phyloP scores from a whole-genome alignment of 2,888 invertebrate genomes.

The Thymelicus acteon region DNA sequence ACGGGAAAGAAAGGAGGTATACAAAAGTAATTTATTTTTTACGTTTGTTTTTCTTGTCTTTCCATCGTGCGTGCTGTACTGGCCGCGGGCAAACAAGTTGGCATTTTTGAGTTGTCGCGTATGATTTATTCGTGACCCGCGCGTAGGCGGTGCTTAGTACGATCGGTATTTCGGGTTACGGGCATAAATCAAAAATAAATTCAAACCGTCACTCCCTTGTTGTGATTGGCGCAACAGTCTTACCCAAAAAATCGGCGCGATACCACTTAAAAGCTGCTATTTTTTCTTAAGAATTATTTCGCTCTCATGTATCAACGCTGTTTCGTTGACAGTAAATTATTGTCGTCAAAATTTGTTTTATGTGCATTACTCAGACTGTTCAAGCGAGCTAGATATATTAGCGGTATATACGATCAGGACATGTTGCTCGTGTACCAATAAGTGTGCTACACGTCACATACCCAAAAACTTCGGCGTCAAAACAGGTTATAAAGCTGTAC shows the following conservation, averaged over 20 bases:
- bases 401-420: constrained; percentile 4
- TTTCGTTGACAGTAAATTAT: constrained; percentile 34
- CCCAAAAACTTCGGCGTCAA: constrained; percentile 48
- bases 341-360: constrained; percentile 37
- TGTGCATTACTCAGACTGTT: constrained; percentile 30
- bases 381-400: constrained; percentile 29
- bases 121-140: constrained; percentile 77
- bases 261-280: constrained; percentile 30
- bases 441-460: constrained; percentile 40
- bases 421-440: constrained; percentile 40
- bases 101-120: constrained; percentile 84
- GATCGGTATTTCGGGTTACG: constrained; percentile 80
- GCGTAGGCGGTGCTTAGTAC: constrained; percentile 82
- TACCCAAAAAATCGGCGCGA: constrained; percentile 31
- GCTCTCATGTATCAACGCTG: constrained; percentile 32
- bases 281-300: constrained; percentile 33
- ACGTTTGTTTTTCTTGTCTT: constrained; percentile 83
- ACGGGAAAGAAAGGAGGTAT: constrained; percentile 83
- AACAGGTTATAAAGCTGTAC: constrained; percentile 49
- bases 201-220: constrained; percentile 50
- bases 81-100: constrained; percentile 79
- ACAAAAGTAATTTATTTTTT: constrained; percentile 85
- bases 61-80: constrained; percentile 79
- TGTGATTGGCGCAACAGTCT: constrained; percentile 46
- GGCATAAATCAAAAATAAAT: constrained; percentile 67